Conservation (phyloP, 2,888 invertebrate genomes). For the Macrosoma leucophasiata region DNA sequence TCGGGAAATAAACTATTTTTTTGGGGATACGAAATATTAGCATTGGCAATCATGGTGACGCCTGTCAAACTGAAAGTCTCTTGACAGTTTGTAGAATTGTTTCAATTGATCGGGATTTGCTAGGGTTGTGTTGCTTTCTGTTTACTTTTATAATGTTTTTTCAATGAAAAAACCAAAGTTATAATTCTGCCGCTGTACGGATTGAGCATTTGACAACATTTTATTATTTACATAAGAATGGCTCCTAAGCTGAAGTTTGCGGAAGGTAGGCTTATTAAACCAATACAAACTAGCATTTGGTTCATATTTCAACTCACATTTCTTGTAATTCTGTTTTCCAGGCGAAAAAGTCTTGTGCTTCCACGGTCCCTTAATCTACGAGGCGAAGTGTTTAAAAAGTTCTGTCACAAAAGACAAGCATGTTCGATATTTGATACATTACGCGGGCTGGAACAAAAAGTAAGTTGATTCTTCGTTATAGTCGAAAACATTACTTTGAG, state of each 20-base stretch:
- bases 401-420: constrained; percentile 89
- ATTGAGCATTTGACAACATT: too few species aligned
- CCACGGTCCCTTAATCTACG: constrained; percentile 96
- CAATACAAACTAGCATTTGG: constrained; percentile 7
- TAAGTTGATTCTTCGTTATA: constrained; percentile 55
- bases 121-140: too few species aligned
- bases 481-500: too few species aligned
- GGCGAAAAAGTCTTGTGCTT: constrained; percentile 95
- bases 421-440: constrained; percentile 94
- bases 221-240: too few species aligned
- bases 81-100: too few species aligned
- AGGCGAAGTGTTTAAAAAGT: constrained; percentile 95
- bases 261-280: constrained; percentile 70
- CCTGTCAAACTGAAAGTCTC: too few species aligned
- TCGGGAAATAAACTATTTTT: too few species aligned
- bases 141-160: too few species aligned
- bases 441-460: constrained; percentile 99
- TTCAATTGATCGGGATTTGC: too few species aligned
- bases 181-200: too few species aligned
- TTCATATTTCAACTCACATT: not conserved
- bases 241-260: constrained; percentile 83
- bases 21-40: too few species aligned
- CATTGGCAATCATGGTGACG: too few species aligned
- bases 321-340: constrained; percentile 44
- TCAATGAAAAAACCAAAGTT: constrained; percentile 8